Evolutionary conservation across 2,888 invertebrate genomes (phyloP), one percentile per base, ranked within the genome.

Genomic region (Pristionchus exspectatus): DNA sequence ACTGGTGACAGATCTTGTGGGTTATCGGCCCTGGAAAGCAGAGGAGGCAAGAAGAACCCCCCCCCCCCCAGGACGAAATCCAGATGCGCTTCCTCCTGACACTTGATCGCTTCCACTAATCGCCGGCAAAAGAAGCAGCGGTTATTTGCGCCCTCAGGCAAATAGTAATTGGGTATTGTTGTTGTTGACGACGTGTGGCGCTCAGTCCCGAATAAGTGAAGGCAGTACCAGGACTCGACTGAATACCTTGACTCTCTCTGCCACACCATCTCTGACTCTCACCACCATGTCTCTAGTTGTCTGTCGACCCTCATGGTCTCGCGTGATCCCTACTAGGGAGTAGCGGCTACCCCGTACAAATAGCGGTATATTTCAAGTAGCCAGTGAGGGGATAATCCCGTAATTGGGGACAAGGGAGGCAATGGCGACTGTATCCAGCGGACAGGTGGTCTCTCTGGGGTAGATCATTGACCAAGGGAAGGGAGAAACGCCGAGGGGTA

Each of bases 351-450:
- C 38, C 81, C 81, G 81, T 50, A 81, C 81, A 81, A 81, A 81
- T 81, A 81, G 81, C 81, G 81, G 81, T 81, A 81, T 81, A 81
- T 81, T 81, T 81, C 81, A 81, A 81, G 81, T 81, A 44, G 38
- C 16, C 24, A 24, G 77, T 2, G 44, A 21, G 50, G 81, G 81
- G 81, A 81, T 81, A 81, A 81, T 81, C 81, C 16, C 33, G 50
- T 81, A 81, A 81, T 81, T 81, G 74, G 72, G 72, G 72, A 72
- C 30, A 69, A 14, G 38, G 38, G 3, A 38, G 38, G 38, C 38
- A 38, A 14, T 24, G 27, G 69, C 5, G 72, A 30, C 30, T 33
- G 72, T 33, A 27, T 69, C 69, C 24, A 24, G 63, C 24, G 10
- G 27, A 74, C 38, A 44, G 74, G 21, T 30, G 30, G 72, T 77